Base-by-base conservation (phyloP, 2,888 invertebrate genomes). In the Epistrophe eligans region DNA sequence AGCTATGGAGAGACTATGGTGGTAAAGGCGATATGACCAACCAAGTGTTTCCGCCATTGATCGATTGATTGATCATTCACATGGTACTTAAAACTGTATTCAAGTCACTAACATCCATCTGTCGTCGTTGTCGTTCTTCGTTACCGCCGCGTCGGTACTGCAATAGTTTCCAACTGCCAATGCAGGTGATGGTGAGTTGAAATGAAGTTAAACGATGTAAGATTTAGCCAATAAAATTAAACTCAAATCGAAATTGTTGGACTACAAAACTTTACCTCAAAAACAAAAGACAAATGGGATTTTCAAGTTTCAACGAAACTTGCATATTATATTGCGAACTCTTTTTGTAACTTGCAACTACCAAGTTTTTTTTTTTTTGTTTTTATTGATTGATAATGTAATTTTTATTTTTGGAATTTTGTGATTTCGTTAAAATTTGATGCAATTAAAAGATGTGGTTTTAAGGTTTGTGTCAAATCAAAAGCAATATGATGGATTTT, bases 41-140 rank as follows among this genome's bases (percentile, higher is more conserved):
- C n/a, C 19, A 38, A 48, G 38, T 60, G 32, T 15, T 48, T 48
- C 55, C 55, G 55, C 15, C n/a, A 19, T 40, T 66, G 76, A 79
- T 76, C 52, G 83, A 74, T 79, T 79, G 79, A 84, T 79, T 79
- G 80, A 84, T 84, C 79, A 72, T 64, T 64, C 70, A 48, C 32
- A 57, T 28, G 71, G 71, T n/a, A 55, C 55, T 24, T 24, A 48
- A 17, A 19, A 50, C 38, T 24, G 74, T n/a, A n/a, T 32, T 32
- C 19, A 45, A 28, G 48, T 60, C 24, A 32, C 57, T 15, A 13
- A 48, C 32, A 55, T 52, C 64, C 55, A 55, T 62, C 24, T 9
- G 45, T 60, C 9, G 32, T 13, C 17, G 9, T n/a, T n/a, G n/a
- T n/a, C n/a, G n/a, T n/a, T n/a, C 32, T 43, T 52, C 38, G 43